These are phyloP conservation scores for Ophion ventricosus DNA, from an alignment of 2,888 invertebrate genomes.

Conservation along the genomic window DNA sequence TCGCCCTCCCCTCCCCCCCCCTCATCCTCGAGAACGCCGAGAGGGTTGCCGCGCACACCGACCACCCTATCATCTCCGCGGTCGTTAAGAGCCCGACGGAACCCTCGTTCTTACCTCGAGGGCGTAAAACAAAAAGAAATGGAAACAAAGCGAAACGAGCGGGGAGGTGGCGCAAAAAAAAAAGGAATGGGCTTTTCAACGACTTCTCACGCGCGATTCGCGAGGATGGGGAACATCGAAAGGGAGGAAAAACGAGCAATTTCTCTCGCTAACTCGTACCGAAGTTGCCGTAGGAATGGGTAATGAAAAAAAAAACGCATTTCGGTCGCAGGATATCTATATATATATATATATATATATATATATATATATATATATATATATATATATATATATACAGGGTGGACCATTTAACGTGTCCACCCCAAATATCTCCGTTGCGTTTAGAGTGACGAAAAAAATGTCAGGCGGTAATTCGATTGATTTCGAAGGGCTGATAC, in stretches of 20 bases:
- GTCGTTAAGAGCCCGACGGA: conserved; percentile 63
- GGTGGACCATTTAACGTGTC: too few species aligned
- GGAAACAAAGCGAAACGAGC: background rate
- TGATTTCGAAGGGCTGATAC: too few species aligned
- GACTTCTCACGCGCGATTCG: conserved; percentile 32
- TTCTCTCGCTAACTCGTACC: conserved; percentile 33
- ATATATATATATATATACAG: too few species aligned
- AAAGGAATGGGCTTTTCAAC: conserved; percentile 53
- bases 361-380: too few species aligned
- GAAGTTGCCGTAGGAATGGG: background rate
- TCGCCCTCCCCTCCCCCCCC: too few species aligned
- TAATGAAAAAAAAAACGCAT: conserved; percentile 1
- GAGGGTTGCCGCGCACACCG: conserved; percentile 36
- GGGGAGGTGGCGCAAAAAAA: background rate
- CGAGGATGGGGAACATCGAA: conserved; percentile 38
- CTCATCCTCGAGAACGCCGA: conserved; percentile 4
- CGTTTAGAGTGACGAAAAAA: too few species aligned
- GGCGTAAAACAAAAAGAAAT: conserved; percentile 17
- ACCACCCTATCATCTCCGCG: conserved; percentile 14
- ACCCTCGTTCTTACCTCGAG: conserved; percentile 31
- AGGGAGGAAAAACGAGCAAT: conserved; percentile 26
- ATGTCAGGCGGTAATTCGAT: too few species aligned
- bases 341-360: too few species aligned
- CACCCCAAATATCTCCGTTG: too few species aligned
- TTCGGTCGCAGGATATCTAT: too few species aligned